These are phyloP conservation scores for Dromaius novaehollandiae DNA, from an alignment of 2,113 vertebrate genomes.

Conservation along the genomic window DNA sequence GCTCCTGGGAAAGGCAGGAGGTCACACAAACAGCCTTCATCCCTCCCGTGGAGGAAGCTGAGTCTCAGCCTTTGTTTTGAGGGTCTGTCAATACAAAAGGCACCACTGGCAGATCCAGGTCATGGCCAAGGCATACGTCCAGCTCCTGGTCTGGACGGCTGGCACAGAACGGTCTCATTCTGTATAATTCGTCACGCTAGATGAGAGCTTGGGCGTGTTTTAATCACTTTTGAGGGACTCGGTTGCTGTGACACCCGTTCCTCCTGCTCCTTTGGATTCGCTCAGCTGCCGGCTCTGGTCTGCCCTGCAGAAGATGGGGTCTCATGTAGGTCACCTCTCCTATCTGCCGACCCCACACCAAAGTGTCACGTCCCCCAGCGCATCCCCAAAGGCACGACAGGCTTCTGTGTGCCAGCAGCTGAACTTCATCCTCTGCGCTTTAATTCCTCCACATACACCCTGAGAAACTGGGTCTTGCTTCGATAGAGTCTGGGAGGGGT, in stretches of 20 bases:
- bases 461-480: background rate
- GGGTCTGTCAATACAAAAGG: background rate
- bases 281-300: background rate
- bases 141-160: background rate
- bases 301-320: background rate
- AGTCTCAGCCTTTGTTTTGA: background rate
- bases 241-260: fast-evolving
- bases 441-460: background rate
- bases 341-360: background rate
- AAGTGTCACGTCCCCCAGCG: background rate
- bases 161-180: background rate
- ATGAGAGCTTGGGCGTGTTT: background rate
- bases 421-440: background rate
- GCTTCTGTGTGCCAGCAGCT: background rate
- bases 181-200: background rate
- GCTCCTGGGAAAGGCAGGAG: background rate
- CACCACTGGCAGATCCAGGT: background rate
- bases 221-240: background rate
- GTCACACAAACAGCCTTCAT: background rate
- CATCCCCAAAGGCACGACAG: background rate
- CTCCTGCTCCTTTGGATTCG: background rate
- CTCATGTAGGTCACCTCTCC: background rate
- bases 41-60: background rate
- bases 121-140: background rate
- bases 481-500: background rate